Evolutionary conservation across 2,797 vertebrate genomes (phyloP).

Genomic region (Sylvilagus floridanus): DNA sequence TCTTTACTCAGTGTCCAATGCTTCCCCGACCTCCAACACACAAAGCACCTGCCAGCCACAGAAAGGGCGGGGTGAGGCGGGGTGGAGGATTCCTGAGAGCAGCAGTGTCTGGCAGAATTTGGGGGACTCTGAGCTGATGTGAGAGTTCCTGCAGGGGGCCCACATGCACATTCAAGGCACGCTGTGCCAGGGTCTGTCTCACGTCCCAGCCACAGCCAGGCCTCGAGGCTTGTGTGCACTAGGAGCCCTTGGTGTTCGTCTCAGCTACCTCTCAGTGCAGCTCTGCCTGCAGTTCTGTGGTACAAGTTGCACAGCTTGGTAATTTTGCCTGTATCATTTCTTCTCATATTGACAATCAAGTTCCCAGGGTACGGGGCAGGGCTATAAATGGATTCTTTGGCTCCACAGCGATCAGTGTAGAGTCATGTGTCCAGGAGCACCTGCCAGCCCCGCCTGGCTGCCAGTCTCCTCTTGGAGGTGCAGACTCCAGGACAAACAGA

Average conservation of each 20-base stretch:
- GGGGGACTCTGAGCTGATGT: not conserved
- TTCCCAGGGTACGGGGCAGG: not conserved
- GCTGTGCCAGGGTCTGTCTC: not conserved
- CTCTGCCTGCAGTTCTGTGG: not conserved
- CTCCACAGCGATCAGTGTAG: not conserved
- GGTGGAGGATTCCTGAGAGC: too few relatives aligned
- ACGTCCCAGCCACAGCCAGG: not conserved
- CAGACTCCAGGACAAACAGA: not conserved
- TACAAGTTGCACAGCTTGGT: not conserved
- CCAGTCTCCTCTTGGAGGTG: not conserved
- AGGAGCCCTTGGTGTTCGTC: not conserved
- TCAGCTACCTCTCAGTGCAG: not conserved
- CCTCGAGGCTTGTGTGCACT: not conserved
- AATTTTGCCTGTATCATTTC: conserved; percentile 26
- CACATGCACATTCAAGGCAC: not conserved
- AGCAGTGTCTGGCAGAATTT: not conserved
- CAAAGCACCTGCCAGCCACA: not conserved
- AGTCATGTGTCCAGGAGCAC: not conserved
- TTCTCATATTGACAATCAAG: conserved; percentile 32
- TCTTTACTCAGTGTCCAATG: not conserved
- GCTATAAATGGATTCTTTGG: not conserved
- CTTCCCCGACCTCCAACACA: not conserved
- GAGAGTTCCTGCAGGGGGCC: not conserved
- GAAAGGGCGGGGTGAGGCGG: not conserved
- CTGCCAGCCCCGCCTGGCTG: not conserved